Evolutionary conservation across 2,888 invertebrate genomes (phyloP).

Genomic region (Phaonia tiefii): DNA sequence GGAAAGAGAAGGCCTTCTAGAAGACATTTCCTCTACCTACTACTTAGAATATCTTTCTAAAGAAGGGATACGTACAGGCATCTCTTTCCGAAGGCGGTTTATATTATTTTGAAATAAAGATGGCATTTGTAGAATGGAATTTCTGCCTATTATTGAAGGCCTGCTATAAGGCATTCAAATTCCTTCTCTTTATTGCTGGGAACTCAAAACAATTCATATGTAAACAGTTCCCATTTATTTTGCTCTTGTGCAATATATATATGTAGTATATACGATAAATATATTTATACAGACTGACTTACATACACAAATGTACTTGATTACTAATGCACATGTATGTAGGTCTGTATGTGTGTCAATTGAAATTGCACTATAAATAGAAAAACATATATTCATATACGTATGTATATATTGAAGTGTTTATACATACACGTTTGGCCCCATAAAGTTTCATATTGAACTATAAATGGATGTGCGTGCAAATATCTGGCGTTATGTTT

Average conservation of each 20-base stretch:
- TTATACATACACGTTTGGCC: neutral
- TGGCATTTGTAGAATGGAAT: no score
- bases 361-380: conserved; percentile 23
- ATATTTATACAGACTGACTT: conserved; percentile 18
- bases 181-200: no score
- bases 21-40: no score
- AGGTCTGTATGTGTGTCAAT: conserved; percentile 37
- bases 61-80: no score
- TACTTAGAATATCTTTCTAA: no score
- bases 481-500: neutral
- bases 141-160: no score
- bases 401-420: neutral
- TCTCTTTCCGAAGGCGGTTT: no score
- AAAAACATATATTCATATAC: conserved; percentile 24
- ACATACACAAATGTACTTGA: conserved; percentile 22
- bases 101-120: no score
- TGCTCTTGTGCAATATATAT: neutral
- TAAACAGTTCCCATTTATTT: conserved; percentile 3
- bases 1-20: no score
- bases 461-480: neutral
- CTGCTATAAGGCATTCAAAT: no score
- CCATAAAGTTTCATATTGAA: neutral
- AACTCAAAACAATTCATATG: conserved; percentile 3
- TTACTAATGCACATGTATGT: conserved; percentile 35
- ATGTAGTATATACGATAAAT: neutral